These are phyloP conservation scores for Crax fasciolata DNA, from an alignment of 2,797 vertebrate genomes.

Conservation along the genomic window DNA sequence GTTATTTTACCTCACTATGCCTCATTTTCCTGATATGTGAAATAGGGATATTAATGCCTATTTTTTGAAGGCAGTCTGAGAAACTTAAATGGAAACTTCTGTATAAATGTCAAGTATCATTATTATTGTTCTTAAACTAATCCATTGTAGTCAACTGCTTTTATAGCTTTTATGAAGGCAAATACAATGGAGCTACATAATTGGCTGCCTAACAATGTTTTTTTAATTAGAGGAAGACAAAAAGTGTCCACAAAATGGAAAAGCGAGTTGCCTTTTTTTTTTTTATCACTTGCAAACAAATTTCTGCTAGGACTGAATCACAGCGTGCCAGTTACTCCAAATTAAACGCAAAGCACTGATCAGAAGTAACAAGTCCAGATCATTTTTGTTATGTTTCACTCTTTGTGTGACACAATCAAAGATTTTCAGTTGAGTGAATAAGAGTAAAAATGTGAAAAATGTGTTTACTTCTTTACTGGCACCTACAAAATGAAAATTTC, in stretches of 20 bases:
- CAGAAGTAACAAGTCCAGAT: not conserved
- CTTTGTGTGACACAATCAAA: not conserved
- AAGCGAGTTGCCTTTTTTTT: not conserved
- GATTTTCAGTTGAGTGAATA: not conserved
- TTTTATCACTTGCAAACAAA: not conserved
- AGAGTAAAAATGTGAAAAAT: not conserved
- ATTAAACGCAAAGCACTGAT: not conserved
- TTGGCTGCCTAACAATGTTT: slow-evolving; percentile 37
- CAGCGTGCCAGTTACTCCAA: not conserved
- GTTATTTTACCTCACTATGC: slow-evolving; percentile 29
- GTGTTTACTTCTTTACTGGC: not conserved
- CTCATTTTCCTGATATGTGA: slow-evolving; percentile 58
- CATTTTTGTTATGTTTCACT: not conserved
- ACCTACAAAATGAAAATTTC: not conserved
- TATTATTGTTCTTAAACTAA: slow-evolving; percentile 72
- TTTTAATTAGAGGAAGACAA: slow-evolving; percentile 58
- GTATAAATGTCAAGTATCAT: slow-evolving; percentile 69
- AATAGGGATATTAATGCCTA: slow-evolving; percentile 52
- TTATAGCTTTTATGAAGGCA: slow-evolving; percentile 67
- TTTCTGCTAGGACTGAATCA: not conserved
- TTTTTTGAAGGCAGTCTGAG: slow-evolving; percentile 60
- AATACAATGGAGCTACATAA: slow-evolving; percentile 66
- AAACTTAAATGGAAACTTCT: slow-evolving; percentile 72
- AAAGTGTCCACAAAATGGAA: slow-evolving; percentile 53
- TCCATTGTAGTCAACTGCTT: slow-evolving; percentile 65